These are phyloP conservation scores for Ctenopoma multispine DNA, from an alignment of 2,797 vertebrate species.

Conservation along the genomic window DNA sequence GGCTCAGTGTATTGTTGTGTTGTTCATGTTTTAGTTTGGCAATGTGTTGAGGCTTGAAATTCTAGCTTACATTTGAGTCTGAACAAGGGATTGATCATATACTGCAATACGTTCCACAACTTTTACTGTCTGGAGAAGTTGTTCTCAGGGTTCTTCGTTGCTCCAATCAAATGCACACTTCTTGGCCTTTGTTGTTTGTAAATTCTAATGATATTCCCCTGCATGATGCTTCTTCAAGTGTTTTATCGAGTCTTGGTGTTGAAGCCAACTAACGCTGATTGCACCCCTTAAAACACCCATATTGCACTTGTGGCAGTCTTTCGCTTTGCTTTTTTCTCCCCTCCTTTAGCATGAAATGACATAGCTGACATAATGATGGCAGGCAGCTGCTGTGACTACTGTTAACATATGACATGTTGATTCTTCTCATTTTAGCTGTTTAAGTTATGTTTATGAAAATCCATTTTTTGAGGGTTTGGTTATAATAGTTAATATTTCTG, in stretches of 20 bases:
- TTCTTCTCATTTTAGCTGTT: neutral
- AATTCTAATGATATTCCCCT: conserved; percentile 18
- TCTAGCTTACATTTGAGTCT: neutral
- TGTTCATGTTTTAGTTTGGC: neutral
- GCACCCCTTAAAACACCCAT: conserved; percentile 33
- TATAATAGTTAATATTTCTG: conserved; percentile 11
- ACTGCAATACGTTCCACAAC: neutral
- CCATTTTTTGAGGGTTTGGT: conserved; percentile 4
- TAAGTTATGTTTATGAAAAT: neutral
- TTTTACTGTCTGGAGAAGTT: neutral
- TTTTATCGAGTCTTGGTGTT: conserved; percentile 38
- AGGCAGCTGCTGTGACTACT: conserved; percentile 35
- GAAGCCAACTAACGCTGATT: conserved; percentile 24
- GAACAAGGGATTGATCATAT: neutral
- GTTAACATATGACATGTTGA: conserved; percentile 35
- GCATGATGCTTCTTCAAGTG: conserved; percentile 13
- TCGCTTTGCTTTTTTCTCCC: neutral
- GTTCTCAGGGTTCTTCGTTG: conserved; percentile 2
- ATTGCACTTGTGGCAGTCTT: conserved; percentile 28
- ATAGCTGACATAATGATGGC: conserved; percentile 41
- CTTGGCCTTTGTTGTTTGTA: conserved; percentile 28
- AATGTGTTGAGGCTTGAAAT: neutral
- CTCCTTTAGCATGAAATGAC: conserved; percentile 32
- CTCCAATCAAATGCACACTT: conserved; percentile 6
- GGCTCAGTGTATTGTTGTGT: neutral